Evolutionary conservation across 2,888 invertebrate species (phyloP).

Genomic region (Lasiommata megera): DNA sequence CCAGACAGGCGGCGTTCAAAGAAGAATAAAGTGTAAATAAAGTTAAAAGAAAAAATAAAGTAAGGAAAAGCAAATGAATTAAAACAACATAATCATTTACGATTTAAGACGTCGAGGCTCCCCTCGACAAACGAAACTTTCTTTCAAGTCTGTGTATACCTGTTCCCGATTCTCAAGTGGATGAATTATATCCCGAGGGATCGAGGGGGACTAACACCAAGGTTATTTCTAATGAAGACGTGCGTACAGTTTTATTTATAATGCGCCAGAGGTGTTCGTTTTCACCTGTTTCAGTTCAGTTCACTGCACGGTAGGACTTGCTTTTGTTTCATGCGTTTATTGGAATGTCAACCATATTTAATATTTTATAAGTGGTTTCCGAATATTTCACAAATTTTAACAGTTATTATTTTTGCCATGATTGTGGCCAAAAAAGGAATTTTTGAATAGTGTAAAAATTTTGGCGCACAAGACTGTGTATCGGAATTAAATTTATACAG

Average conservation of each 20-base stretch:
- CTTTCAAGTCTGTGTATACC: conserved; percentile 77
- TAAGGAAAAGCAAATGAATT: conserved; percentile 75
- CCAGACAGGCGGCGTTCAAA: conserved; percentile 75
- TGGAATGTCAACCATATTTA: too few species aligned
- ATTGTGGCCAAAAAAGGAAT: too few species aligned
- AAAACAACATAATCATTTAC: conserved; percentile 80
- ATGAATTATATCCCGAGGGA: conserved; percentile 78
- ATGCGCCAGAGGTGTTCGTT: conserved; percentile 60
- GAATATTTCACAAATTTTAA: neutral
- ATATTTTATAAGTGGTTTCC: neutral
- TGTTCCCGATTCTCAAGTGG: conserved; percentile 77
- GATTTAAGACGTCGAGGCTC: conserved; percentile 69
- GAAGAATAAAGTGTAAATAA: conserved; percentile 55
- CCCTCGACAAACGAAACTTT: conserved; percentile 76
- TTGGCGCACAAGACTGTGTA: too few species aligned
- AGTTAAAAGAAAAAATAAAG: conserved; percentile 46
- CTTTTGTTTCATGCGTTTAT: neutral
- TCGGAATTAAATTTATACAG: too few species aligned
- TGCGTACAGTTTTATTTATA: conserved; percentile 67
- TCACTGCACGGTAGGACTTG: conserved; percentile 31
- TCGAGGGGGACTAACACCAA: conserved; percentile 59
- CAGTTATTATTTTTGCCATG: neutral
- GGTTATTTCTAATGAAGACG: conserved; percentile 73
- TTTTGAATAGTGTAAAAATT: too few species aligned
- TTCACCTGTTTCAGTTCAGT: conserved; percentile 55